phyloP scores from a whole-genome alignment of 2,888 invertebrate species.

The Drosophila imparisetae region DNA sequence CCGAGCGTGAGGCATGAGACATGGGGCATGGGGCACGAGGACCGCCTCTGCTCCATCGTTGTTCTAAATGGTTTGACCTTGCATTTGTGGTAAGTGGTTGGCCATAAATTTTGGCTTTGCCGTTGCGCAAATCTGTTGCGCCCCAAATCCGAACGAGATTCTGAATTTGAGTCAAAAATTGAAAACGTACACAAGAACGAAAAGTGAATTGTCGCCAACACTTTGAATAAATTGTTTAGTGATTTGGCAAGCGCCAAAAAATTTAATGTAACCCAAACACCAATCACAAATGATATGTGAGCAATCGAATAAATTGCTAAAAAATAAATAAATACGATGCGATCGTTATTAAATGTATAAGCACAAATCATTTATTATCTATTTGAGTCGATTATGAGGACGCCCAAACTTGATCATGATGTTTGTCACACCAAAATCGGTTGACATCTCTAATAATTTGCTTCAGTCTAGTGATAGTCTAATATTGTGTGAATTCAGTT shows the following conservation, averaged over 20 bases:
- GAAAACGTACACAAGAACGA: constrained; percentile 33
- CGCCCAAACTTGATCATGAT: not conserved
- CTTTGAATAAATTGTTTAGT: constrained; percentile 69
- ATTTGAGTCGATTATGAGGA: not conserved
- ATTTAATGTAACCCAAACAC: constrained; percentile 35
- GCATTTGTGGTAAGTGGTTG: constrained; percentile 64
- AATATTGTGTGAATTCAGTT: not conserved
- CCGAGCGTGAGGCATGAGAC: not conserved
- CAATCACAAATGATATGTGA: constrained; percentile 42
- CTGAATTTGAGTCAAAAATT: constrained; percentile 45
- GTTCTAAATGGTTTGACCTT: constrained; percentile 76
- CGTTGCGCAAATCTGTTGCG: constrained; percentile 63
- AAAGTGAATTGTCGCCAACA: constrained; percentile 75
- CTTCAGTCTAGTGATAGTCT: too few species aligned
- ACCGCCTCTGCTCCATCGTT: constrained; percentile 27
- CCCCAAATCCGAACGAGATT: constrained; percentile 43
- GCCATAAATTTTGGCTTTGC: constrained; percentile 68
- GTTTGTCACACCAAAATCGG: constrained; percentile 16
- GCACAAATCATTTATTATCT: constrained; percentile 17
- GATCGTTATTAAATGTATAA: constrained; percentile 40
- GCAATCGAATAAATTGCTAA: constrained; percentile 29
- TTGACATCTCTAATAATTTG: not conserved
- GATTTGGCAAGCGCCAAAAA: constrained; percentile 62
- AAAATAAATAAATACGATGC: constrained; percentile 28
- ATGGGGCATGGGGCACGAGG: constrained; percentile 1